phyloP scores from a whole-genome alignment of 2,888 invertebrate genomes.

The Glaucopsyche alexis region DNA sequence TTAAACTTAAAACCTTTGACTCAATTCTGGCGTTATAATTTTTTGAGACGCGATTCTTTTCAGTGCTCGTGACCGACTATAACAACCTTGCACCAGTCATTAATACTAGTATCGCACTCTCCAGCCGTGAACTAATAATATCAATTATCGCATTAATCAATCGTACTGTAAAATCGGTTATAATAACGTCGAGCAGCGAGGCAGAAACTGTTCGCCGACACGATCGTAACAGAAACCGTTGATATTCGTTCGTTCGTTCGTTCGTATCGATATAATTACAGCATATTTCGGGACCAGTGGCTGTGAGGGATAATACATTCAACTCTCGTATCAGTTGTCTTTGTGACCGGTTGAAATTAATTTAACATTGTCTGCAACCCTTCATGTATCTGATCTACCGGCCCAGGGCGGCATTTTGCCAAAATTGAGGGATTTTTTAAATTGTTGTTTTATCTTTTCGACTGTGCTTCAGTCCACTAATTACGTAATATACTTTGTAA shows the following conservation, averaged over 20 bases:
- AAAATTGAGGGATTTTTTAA: not conserved
- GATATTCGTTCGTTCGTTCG: conserved; percentile 16
- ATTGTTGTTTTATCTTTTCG: not conserved
- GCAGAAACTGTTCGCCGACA: conserved; percentile 23
- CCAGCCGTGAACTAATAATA: conserved; percentile 25
- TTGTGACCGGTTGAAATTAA: not conserved
- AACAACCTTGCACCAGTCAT: conserved; percentile 8
- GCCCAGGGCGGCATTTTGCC: not conserved
- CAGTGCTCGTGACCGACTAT: not conserved
- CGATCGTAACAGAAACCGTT: conserved; percentile 9
- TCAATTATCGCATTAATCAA: conserved; percentile 27
- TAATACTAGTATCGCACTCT: conserved; percentile 10
- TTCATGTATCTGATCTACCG: not conserved
- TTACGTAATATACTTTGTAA: not conserved
- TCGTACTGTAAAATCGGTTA: conserved; percentile 28
- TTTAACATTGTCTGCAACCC: conserved; percentile 10
- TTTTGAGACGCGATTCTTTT: not conserved
- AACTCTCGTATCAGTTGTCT: conserved; percentile 4
- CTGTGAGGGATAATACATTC: conserved; percentile 12
- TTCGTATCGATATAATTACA: conserved; percentile 16
- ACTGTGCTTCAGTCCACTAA: not conserved
- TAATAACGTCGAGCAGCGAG: conserved; percentile 20
- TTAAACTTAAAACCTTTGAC: no score
- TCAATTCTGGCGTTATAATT: no score
- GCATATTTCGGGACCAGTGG: conserved; percentile 23